These are phyloP conservation scores for Aporrectodea caliginosa DNA, from an alignment of 1,140 invertebrate genomes.

Conservation along the genomic window DNA sequence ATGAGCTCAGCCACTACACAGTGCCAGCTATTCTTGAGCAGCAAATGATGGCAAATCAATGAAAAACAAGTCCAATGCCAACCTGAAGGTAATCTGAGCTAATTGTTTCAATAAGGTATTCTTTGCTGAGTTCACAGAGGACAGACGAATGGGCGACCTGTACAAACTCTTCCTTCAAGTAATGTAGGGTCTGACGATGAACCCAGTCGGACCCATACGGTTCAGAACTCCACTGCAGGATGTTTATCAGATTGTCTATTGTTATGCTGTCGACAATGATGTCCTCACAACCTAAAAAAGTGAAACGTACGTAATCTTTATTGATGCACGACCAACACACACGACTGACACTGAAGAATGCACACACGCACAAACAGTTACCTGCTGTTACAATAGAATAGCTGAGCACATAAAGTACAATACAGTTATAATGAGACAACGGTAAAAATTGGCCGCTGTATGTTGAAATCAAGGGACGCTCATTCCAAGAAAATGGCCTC, in stretches of 20 bases:
- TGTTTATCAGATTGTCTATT: slow-evolving; percentile 68
- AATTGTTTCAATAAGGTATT: slow-evolving; percentile 73
- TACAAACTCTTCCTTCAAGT: slow-evolving; percentile 78
- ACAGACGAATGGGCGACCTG: slow-evolving; percentile 65
- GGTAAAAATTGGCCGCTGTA: too few relatives aligned
- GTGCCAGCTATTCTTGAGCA: too few relatives aligned
- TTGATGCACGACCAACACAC: too few relatives aligned
- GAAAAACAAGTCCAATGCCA: too few relatives aligned
- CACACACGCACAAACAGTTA: too few relatives aligned
- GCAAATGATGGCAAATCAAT: too few relatives aligned
- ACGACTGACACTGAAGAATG: too few relatives aligned
- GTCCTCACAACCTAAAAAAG: slow-evolving; percentile 73
- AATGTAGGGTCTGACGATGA: slow-evolving; percentile 77
- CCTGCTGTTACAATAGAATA: too few relatives aligned
- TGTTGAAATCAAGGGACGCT: too few relatives aligned
- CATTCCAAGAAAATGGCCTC: too few relatives aligned
- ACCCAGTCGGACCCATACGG: slow-evolving; percentile 91
- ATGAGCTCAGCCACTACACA: neutral
- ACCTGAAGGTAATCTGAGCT: slow-evolving; percentile 82
- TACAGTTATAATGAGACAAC: too few relatives aligned
- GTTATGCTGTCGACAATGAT: slow-evolving; percentile 81
- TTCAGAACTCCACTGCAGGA: slow-evolving; percentile 73
- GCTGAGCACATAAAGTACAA: too few relatives aligned
- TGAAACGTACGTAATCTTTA: neutral
- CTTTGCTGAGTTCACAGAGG: slow-evolving; percentile 74